phyloP scores from a whole-genome alignment of 2,797 vertebrate genomes.

The Carapus acus region DNA sequence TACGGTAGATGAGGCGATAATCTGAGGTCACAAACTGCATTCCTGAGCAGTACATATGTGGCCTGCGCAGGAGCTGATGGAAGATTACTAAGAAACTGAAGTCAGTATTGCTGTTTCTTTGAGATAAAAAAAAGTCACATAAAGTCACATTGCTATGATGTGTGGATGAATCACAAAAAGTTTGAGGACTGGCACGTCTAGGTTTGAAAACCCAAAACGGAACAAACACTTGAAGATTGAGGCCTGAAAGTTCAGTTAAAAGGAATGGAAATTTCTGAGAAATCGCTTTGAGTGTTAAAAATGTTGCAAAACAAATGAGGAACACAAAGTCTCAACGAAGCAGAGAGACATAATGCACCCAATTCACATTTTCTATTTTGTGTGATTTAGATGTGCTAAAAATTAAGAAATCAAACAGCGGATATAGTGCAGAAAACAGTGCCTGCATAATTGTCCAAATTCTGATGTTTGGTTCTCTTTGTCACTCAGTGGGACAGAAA shows the following conservation, averaged over 20 bases:
- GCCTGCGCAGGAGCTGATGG: slow-evolving; percentile 35
- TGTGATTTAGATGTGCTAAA: neutral
- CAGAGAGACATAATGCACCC: neutral
- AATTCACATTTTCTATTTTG: neutral
- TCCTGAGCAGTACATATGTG: slow-evolving; percentile 31
- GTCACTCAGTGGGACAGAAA: no score
- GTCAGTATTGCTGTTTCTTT: slow-evolving; percentile 11
- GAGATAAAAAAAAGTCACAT: slow-evolving; percentile 6
- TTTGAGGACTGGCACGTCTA: slow-evolving; percentile 26
- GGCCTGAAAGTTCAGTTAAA: slow-evolving; percentile 8
- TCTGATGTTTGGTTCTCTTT: neutral
- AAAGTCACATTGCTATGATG: slow-evolving; percentile 45
- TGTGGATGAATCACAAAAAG: slow-evolving; percentile 51
- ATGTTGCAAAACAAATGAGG: slow-evolving; percentile 6
- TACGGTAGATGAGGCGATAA: slow-evolving; percentile 47
- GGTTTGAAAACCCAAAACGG: slow-evolving; percentile 35
- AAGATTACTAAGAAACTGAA: slow-evolving; percentile 48
- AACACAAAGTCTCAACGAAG: slow-evolving; percentile 1
- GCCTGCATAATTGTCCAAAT: neutral
- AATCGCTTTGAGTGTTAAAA: slow-evolving; percentile 16
- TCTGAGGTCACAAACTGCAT: slow-evolving; percentile 37
- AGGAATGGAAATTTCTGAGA: slow-evolving; percentile 47
- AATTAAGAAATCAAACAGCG: no score
- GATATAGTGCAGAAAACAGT: neutral
- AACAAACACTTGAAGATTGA: slow-evolving; percentile 20